These are phyloP conservation scores for Popillia japonica DNA, from an alignment of 1,140 invertebrate species.

Conservation along the genomic window DNA sequence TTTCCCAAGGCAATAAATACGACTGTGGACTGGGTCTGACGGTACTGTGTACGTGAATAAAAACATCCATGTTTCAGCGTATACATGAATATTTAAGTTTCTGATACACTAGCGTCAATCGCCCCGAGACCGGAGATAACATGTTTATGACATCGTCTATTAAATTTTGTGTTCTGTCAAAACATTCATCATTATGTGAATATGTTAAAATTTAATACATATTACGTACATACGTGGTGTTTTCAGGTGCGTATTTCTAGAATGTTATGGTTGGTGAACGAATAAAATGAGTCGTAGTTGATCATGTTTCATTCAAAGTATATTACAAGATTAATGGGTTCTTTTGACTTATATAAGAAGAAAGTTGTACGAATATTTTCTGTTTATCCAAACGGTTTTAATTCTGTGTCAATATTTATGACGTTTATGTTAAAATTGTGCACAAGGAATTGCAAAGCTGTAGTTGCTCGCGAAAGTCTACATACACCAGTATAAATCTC, in stretches of 20 bases:
- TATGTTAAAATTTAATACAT: neutral
- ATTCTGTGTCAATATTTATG: no score
- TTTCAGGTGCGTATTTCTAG: neutral
- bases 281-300: no score
- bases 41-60: conserved; percentile 17
- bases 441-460: no score
- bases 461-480: no score
- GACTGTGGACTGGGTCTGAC: neutral
- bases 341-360: no score
- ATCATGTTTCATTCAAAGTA: no score
- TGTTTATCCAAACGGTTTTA: no score
- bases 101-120: neutral
- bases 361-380: no score
- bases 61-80: conserved; percentile 15
- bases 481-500: no score
- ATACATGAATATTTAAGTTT: conserved; percentile 31
- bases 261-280: no score
- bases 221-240: neutral
- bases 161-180: conserved; percentile 12
- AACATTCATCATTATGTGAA: neutral
- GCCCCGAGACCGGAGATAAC: conserved; percentile 1
- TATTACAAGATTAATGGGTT: no score
- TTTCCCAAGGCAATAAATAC: conserved; percentile 32
- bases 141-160: neutral
- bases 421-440: no score